Evolutionary conservation across 2,888 invertebrate species (phyloP).

Genomic region (Macrophya annulata): DNA sequence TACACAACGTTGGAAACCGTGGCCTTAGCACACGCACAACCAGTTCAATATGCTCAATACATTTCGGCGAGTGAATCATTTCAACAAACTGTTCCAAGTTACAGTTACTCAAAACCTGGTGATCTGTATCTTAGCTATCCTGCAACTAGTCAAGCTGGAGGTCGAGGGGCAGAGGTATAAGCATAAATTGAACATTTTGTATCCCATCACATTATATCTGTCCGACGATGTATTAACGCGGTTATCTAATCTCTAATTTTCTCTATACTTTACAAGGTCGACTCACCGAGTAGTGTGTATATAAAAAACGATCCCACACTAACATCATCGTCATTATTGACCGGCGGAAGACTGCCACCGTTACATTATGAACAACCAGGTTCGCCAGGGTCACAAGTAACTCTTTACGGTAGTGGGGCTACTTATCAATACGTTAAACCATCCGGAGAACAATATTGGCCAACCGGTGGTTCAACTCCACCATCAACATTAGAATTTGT

Average conservation of each 20-base stretch:
- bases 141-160: conserved; percentile 67
- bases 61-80: conserved; percentile 71
- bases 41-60: conserved; percentile 74
- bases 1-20: conserved; percentile 86
- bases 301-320: conserved; percentile 87
- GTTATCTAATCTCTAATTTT: neutral
- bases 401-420: conserved; percentile 81
- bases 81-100: conserved; percentile 69
- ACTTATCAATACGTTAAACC: conserved; percentile 83
- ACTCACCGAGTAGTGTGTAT: conserved; percentile 81
- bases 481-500: conserved; percentile 73
- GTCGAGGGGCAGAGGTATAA: conserved; percentile 73
- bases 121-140: conserved; percentile 73
- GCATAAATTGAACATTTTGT: conserved; percentile 11
- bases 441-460: conserved; percentile 75
- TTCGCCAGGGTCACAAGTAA: conserved; percentile 84
- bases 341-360: conserved; percentile 79
- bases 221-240: neutral
- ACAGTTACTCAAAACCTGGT: conserved; percentile 73
- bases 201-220: conserved; percentile 13
- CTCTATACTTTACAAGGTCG: conserved; percentile 66
- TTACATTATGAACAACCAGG: conserved; percentile 82
- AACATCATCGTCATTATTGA: conserved; percentile 83
- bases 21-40: conserved; percentile 80
- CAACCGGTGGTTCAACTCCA: conserved; percentile 64